These are phyloP conservation scores for Aphaenogaster rudis DNA, from an alignment of 1,140 invertebrate genomes.

Conservation along the genomic window DNA sequence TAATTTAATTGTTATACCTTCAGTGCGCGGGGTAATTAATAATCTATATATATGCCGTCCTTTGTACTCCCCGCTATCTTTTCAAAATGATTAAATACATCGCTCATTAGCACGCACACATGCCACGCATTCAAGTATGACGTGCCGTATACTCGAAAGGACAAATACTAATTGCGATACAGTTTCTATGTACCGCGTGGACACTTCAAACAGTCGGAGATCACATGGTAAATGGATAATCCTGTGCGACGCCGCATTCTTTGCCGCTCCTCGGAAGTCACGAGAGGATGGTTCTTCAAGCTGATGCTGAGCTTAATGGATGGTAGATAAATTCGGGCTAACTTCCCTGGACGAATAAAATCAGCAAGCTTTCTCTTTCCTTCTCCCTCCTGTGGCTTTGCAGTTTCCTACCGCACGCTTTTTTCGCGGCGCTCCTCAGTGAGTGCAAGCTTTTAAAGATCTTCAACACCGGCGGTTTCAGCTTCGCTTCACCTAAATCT, in stretches of 20 bases:
- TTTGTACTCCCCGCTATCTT: conserved; percentile 2
- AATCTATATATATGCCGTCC: background rate
- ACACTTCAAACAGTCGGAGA: background rate
- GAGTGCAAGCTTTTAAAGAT: conserved; percentile 78
- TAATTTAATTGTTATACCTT: conserved; percentile 25
- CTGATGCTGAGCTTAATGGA: conserved; percentile 37
- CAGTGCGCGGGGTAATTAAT: conserved; percentile 9
- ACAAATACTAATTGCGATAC: background rate
- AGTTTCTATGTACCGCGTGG: background rate
- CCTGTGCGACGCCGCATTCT: conserved; percentile 14
- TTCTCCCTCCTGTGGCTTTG: conserved; percentile 9
- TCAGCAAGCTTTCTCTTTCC: conserved; percentile 38
- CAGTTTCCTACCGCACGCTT: conserved; percentile 23
- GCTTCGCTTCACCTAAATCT: conserved; percentile 77
- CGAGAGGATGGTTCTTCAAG: conserved; percentile 21
- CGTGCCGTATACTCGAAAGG: background rate
- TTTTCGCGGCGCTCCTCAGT: conserved; percentile 36
- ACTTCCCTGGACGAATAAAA: conserved; percentile 46
- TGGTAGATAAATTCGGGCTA: conserved; percentile 54
- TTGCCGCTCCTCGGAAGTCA: conserved; percentile 18
- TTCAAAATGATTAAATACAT: conserved; percentile 31
- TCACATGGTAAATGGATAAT: conserved; percentile 36
- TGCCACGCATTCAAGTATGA: background rate
- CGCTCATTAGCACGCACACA: background rate
- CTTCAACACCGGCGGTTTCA: conserved; percentile 64